Evolutionary conservation across 1,140 invertebrate genomes (phyloP), one percentile per base, ranked within the genome.

Genomic region (Brachionus paranguensis): DNA sequence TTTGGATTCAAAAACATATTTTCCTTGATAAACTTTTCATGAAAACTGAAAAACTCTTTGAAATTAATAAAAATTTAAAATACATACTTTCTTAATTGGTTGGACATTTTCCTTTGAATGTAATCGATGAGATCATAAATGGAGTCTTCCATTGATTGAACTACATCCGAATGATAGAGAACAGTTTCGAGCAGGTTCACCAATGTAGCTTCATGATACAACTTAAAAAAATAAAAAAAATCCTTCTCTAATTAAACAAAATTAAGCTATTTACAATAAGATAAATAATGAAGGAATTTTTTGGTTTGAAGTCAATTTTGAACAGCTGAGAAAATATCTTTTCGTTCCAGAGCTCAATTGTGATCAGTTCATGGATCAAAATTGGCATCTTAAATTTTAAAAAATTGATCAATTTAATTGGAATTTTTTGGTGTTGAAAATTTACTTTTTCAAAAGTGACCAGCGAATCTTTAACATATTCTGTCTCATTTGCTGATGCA

Each of bases 391-490:
- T 50, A 78, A 86, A n/a, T 3, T 47, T 47, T 27, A 24, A 50
- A 33, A 14, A 10, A 64, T 27, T 60, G n/a, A 8, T 3, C 24
- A 12, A 29, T 20, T 14, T 43, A 12, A 37, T 70, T 37, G 33
- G 0, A 37, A 37, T 33, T 33, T 17, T 11, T 4, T 41, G 37
- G 24, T 70, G 33, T 43, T 24, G 17, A 74, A 45, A 43, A 20
- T n/a, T 14, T 50, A 89, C 88, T 86, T 90, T 90, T 78, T 86
- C 88, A 86, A 86, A 87, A 5, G 88, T 87, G 24, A 89, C 88
- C 10, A 90, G 84, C 74, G 87, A 89, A 83, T 89, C 88, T 85
- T 89, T 89, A 7, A 90, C 87, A 87, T 88, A 90, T 84, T 90
- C 89, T 85, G 89, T 88, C 84, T 88, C 87, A 53, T 89, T 87